Conservation (phyloP, 2,888 invertebrate genomes). For the Agriopis marginaria region DNA sequence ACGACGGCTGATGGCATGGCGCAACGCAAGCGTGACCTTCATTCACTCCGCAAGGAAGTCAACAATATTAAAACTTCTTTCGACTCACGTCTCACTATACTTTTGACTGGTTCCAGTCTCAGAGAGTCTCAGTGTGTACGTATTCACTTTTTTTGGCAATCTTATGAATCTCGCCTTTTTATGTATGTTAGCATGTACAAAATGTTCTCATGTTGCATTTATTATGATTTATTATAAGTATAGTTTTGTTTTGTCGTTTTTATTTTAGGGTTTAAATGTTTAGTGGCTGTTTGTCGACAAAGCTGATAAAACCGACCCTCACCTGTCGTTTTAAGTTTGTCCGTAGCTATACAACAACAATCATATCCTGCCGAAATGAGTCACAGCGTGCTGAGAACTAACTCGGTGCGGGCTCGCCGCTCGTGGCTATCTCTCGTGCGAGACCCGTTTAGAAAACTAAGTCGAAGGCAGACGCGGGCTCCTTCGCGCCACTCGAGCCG, state of each 20-base stretch:
- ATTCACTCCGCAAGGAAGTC: slow-evolving; percentile 23
- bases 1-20: slow-evolving; percentile 17
- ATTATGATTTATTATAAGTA: background rate
- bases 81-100: too few relatives aligned
- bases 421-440: slow-evolving; percentile 53
- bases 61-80: background rate
- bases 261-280: background rate
- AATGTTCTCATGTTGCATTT: background rate
- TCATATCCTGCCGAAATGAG: slow-evolving; percentile 35
- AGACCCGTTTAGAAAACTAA: slow-evolving; percentile 69
- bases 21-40: too few relatives aligned
- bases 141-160: too few relatives aligned
- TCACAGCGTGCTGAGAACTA: slow-evolving; percentile 45
- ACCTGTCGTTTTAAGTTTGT: slow-evolving; percentile 8
- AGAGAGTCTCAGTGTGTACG: too few relatives aligned
- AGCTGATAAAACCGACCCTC: background rate
- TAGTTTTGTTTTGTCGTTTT: background rate
- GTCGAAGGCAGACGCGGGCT: slow-evolving; percentile 53
- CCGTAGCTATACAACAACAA: background rate
- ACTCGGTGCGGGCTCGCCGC: slow-evolving; percentile 37
- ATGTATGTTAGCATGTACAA: too few relatives aligned
- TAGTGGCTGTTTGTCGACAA: background rate
- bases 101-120: too few relatives aligned
- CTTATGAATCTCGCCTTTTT: too few relatives aligned
- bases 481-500: slow-evolving; percentile 58